Percentiles rank a stretch among this genome's conserved stretches.
These are phyloP conservation scores for Globodera rostochiensis DNA, from an alignment of 1,140 invertebrate species.

Conservation along the genomic window DNA sequence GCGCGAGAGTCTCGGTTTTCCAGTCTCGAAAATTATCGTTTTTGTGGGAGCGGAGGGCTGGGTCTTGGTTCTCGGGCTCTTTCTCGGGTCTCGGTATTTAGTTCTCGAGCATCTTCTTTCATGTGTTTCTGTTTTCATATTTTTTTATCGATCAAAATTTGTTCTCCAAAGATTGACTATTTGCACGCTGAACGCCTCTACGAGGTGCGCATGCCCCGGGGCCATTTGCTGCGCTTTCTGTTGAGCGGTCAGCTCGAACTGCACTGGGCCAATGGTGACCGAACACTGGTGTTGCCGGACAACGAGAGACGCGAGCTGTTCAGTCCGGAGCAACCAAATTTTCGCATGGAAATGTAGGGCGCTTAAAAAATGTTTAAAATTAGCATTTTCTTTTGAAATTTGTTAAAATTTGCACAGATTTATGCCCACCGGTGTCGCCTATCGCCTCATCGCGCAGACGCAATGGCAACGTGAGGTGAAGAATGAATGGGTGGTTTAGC, in stretches of 20 bases:
- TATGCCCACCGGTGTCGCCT: slow-evolving; percentile 7
- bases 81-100: too few species aligned
- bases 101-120: too few species aligned
- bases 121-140: too few species aligned
- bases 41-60: too few species aligned
- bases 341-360: slow-evolving; percentile 26
- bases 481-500: neutral
- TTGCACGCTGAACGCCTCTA: slow-evolving; percentile 3
- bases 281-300: slow-evolving; percentile 5
- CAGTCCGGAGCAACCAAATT: neutral
- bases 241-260: slow-evolving; percentile 11
- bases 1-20: too few species aligned
- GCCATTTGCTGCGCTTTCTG: neutral
- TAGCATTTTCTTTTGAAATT: too few species aligned
- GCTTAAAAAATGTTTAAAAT: neutral
- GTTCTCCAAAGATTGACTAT: slow-evolving; percentile 6
- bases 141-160: neutral
- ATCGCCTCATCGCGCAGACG: neutral
- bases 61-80: too few species aligned
- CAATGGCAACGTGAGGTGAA: slow-evolving; percentile 10
- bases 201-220: neutral
- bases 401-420: slow-evolving; percentile 1
- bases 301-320: slow-evolving; percentile 18
- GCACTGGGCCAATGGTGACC: slow-evolving; percentile 17
- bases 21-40: too few species aligned